Evolutionary conservation across 2,797 vertebrate genomes (phyloP).

Genomic region (Lacerta agilis): DNA sequence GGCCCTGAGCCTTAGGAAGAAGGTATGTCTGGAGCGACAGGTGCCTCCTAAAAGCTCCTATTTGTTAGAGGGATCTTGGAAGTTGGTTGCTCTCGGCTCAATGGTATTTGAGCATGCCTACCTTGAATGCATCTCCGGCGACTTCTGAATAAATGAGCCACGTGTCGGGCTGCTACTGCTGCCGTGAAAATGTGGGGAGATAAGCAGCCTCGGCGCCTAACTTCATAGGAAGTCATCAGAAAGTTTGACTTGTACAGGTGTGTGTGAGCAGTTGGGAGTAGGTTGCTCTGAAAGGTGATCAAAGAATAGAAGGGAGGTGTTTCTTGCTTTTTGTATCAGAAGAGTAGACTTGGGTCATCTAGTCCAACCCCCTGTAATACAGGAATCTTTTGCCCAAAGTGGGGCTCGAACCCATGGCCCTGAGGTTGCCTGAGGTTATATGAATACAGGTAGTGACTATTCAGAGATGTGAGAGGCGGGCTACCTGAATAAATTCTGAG

Average conservation of each 20-base stretch:
- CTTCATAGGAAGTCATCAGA: not conserved
- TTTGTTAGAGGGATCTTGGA: not conserved
- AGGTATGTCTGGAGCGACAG: not conserved
- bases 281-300: not conserved
- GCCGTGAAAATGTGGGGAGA: not conserved
- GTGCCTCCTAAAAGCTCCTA: not conserved
- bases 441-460: not conserved
- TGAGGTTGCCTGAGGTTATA: no score
- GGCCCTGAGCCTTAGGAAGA: not conserved
- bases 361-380: no score
- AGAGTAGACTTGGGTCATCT: no score
- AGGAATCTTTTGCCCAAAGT: no score
- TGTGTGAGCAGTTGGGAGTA: not conserved
- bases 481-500: not conserved
- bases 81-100: not conserved
- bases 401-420: no score
- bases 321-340: no score
- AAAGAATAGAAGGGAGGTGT: no score
- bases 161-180: not conserved
- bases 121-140: not conserved
- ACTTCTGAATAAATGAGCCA: not conserved
- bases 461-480: not conserved
- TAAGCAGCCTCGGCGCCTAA: not conserved
- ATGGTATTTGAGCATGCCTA: not conserved
- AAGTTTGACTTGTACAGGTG: not conserved